Evolutionary conservation across 2,888 invertebrate genomes (phyloP).

Genomic region (Calameuta idolon): DNA sequence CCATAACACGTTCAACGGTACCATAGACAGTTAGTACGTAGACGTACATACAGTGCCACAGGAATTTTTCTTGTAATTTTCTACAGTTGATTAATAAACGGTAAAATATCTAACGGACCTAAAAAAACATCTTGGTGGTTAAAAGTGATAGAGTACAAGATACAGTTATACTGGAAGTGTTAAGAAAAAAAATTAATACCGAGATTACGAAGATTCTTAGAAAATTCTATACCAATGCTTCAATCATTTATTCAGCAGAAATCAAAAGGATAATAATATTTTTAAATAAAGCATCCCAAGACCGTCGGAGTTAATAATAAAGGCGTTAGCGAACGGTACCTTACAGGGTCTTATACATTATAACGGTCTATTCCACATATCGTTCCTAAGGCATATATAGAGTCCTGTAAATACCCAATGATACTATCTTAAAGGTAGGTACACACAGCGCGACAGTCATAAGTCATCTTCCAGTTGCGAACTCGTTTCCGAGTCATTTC

Average conservation of each 20-base stretch:
- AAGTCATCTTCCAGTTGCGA: neutral
- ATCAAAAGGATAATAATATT: neutral
- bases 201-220: neutral
- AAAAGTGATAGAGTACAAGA: neutral
- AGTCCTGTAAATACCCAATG: slow-evolving; percentile 3
- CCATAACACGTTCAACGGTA: slow-evolving; percentile 30
- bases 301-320: neutral
- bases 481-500: neutral
- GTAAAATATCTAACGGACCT: neutral
- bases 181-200: neutral
- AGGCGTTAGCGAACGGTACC: slow-evolving; percentile 31
- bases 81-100: neutral
- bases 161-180: neutral
- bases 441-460: neutral
- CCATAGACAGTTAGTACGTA: slow-evolving; percentile 2
- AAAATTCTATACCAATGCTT: neutral
- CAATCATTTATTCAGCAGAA: neutral
- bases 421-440: neutral
- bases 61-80: neutral
- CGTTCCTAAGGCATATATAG: slow-evolving; percentile 6
- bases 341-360: slow-evolving; percentile 20
- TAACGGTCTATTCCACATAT: slow-evolving; percentile 52
- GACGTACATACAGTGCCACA: neutral
- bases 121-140: neutral
- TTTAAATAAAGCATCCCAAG: neutral